A percentile compares a stretch with the other conserved stretches of the same genome.
Evolutionary conservation across 1,140 invertebrate species (phyloP).

Genomic region (Apis cerana): DNA sequence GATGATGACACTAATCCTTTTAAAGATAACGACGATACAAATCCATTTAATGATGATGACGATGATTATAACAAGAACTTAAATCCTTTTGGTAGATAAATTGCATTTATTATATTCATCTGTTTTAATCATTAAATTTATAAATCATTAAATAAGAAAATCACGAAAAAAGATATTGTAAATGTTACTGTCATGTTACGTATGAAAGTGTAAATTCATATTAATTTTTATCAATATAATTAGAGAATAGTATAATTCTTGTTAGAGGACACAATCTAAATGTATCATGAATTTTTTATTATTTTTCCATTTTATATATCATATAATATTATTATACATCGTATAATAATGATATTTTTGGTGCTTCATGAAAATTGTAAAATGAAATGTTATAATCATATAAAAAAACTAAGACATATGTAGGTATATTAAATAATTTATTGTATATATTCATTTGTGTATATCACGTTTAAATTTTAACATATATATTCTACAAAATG

Average conservation of each 20-base stretch:
- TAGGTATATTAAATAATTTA: slow-evolving; percentile 23
- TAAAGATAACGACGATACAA: slow-evolving; percentile 75
- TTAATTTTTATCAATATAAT: slow-evolving; percentile 5
- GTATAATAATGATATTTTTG: not conserved
- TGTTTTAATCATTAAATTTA: not conserved
- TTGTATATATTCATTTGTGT: slow-evolving; percentile 41
- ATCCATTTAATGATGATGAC: slow-evolving; percentile 73
- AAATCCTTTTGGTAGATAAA: slow-evolving; percentile 83
- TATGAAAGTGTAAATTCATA: slow-evolving; percentile 5
- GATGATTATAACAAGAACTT: slow-evolving; percentile 85
- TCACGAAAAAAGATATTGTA: slow-evolving; percentile 7
- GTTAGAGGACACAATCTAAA: not conserved
- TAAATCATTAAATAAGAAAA: slow-evolving; percentile 5
- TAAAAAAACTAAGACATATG: not conserved
- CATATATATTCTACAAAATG: slow-evolving; percentile 13
- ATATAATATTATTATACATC: too few relatives aligned
- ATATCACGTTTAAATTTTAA: not conserved
- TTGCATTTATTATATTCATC: slow-evolving; percentile 29
- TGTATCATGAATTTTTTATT: slow-evolving; percentile 32
- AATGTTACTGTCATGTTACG: slow-evolving; percentile 4
- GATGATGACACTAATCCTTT: slow-evolving; percentile 78
- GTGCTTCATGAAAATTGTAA: slow-evolving; percentile 29
- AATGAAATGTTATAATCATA: not conserved
- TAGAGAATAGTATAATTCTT: not conserved
- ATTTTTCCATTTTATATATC: slow-evolving; percentile 7